Evolutionary conservation across 1,140 invertebrate genomes (phyloP), one percentile per base, ranked within the genome.

Genomic region (Mesaphorura yosii): DNA sequence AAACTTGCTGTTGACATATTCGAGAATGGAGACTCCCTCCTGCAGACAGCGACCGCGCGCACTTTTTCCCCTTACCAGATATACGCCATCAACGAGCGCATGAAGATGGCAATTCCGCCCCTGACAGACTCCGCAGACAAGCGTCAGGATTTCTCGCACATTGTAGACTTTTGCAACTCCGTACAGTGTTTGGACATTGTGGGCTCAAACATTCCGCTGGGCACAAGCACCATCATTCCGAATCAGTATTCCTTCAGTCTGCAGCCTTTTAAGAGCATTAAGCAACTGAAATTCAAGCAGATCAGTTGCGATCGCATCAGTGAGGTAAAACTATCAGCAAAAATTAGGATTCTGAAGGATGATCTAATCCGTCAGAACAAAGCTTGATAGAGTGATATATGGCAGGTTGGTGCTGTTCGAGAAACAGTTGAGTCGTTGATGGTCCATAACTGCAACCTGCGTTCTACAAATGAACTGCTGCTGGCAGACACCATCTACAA

Each of bases 151-250:
- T 84, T 94, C 55, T 88, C 86, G 61, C 86, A 93, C 66, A 80
- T 94, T 5, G 66, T 95, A 48, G 90, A 95, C 66, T 87, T 89
- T 65, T 85, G 85, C 66, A 83, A 82, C 1, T 80, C 84, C 62
- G 65, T 90, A 7, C 75, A 73, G 19, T 72, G 69, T 14, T 66
- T 91, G 0, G 73, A 76, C 44, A 78, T 93, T 10, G 73, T 80
- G 65, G 84, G 85, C 1, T 81, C 74, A 55, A 70, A 73, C 41
- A 72, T 77, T 26, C 69, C 68, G 37, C 74, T 81, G 57, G 80
- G 78, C 2, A 81, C 78, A 1, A 91, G 87, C 66, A 92, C 90
- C 63, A 84, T 93, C 58, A 73, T 82, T 50, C 80, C 83, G 0
- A 87, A 88, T 60, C 71, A 78, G n/a, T 70, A 92, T 12, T 70